A percentile compares a stretch with the other conserved stretches of the same genome.
Evolutionary conservation across 1,140 invertebrate species (phyloP).

Genomic region (Holotrichia oblita): DNA sequence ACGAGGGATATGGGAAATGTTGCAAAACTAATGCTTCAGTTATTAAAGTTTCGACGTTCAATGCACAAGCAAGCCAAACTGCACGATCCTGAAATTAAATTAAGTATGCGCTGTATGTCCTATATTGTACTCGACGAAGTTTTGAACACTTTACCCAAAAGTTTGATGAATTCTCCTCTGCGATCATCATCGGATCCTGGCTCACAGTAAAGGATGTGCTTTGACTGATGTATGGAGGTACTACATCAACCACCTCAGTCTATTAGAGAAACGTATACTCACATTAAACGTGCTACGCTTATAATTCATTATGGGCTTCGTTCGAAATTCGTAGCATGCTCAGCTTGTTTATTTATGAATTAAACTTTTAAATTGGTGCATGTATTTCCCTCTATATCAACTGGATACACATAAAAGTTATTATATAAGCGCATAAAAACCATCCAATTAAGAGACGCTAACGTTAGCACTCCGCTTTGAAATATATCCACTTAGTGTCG

Average conservation of each 20-base stretch:
- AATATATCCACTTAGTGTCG: no score
- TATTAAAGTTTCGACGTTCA: conserved; percentile 8
- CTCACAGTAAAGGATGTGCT: background rate
- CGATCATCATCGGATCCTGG: background rate
- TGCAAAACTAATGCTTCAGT: conserved; percentile 1
- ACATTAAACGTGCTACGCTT: background rate
- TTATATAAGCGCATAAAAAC: no score
- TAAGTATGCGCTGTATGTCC: conserved; percentile 6
- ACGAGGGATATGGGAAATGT: background rate
- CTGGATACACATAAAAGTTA: no score
- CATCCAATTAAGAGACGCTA: no score
- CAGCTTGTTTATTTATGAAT: background rate
- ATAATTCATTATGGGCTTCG: background rate
- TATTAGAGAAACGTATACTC: background rate
- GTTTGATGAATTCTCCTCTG: conserved; percentile 8
- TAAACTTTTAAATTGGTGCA: background rate
- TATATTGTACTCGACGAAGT: background rate
- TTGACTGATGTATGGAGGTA: background rate
- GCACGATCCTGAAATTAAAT: conserved; percentile 13
- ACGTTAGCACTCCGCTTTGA: no score
- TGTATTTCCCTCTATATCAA: background rate
- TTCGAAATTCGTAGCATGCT: background rate
- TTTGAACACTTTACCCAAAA: background rate
- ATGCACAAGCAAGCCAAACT: background rate
- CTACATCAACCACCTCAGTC: background rate